Conservation (phyloP, 2,888 invertebrate species). For the Ichneumoninae sp. region DNA sequence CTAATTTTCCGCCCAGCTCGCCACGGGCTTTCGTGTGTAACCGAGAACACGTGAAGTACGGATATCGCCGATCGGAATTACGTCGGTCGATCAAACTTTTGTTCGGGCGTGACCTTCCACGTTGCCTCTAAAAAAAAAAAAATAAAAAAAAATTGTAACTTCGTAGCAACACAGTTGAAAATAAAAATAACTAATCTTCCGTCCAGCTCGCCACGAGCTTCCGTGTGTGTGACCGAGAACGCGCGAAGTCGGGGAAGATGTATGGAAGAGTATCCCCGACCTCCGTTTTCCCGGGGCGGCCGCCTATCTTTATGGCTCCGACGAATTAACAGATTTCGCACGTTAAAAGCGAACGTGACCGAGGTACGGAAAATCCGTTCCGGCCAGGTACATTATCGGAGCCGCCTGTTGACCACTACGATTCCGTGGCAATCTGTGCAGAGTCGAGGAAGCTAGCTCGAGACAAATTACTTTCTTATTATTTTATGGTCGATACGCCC, state of each 20-base stretch:
- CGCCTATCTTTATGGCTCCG: constrained; percentile 59
- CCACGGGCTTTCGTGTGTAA: too few relatives aligned
- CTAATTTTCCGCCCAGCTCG: background rate
- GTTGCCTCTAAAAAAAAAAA: background rate
- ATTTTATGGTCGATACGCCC: background rate
- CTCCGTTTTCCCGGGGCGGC: constrained; percentile 45
- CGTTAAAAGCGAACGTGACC: constrained; percentile 67
- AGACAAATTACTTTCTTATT: constrained; percentile 20
- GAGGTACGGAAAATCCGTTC: constrained; percentile 40
- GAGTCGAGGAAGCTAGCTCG: background rate
- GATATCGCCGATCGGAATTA: too few relatives aligned
- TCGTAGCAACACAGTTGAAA: background rate
- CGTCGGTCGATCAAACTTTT: background rate
- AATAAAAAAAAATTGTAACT: background rate
- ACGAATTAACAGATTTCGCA: constrained; percentile 67
- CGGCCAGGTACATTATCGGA: constrained; percentile 31
- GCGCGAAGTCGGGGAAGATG: constrained; percentile 56
- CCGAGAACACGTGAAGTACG: too few relatives aligned
- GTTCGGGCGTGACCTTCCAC: background rate
- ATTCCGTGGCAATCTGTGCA: constrained; percentile 13
- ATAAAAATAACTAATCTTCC: constrained; percentile 19
- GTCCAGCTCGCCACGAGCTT: background rate
- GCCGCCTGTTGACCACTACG: constrained; percentile 34
- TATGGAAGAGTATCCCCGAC: constrained; percentile 48
- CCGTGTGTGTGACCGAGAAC: constrained; percentile 34